phyloP scores from a whole-genome alignment of 2,797 vertebrate species.

The Antennarius maculatus region DNA sequence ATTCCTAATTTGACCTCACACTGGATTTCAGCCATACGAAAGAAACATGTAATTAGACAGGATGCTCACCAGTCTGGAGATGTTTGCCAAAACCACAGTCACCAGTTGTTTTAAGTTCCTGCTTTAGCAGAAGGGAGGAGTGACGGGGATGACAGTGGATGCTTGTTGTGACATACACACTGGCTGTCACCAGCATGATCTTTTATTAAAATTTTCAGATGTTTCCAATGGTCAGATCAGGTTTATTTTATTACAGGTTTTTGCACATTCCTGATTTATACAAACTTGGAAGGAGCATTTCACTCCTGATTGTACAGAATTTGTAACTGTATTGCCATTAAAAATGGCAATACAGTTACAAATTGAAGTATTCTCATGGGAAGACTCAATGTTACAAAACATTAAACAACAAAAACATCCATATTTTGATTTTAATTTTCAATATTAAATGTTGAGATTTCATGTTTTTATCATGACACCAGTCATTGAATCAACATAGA shows the following conservation, averaged over 20 bases:
- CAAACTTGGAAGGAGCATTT: too few relatives aligned
- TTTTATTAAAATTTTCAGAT: constrained; percentile 11
- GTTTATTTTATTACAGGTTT: neutral
- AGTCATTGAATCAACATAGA: neutral
- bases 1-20: constrained; percentile 73
- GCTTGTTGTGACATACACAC: constrained; percentile 55
- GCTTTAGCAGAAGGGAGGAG: constrained; percentile 58
- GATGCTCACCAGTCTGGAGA: constrained; percentile 71
- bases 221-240: too few relatives aligned
- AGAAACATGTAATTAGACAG: constrained; percentile 77
- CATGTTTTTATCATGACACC: too few relatives aligned
- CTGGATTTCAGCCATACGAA: constrained; percentile 61
- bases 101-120: constrained; percentile 38
- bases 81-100: constrained; percentile 69
- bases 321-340: neutral
- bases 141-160: constrained; percentile 51
- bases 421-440: neutral
- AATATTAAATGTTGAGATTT: too few relatives aligned
- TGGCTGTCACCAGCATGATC: constrained; percentile 38
- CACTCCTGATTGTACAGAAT: too few relatives aligned
- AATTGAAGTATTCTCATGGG: neutral
- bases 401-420: too few relatives aligned
- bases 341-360: neutral
- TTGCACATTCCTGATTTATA: too few relatives aligned
- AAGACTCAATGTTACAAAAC: neutral